Evolutionary conservation across 2,113 vertebrate species (phyloP).

Genomic region (Nothoprocta perdicaria): DNA sequence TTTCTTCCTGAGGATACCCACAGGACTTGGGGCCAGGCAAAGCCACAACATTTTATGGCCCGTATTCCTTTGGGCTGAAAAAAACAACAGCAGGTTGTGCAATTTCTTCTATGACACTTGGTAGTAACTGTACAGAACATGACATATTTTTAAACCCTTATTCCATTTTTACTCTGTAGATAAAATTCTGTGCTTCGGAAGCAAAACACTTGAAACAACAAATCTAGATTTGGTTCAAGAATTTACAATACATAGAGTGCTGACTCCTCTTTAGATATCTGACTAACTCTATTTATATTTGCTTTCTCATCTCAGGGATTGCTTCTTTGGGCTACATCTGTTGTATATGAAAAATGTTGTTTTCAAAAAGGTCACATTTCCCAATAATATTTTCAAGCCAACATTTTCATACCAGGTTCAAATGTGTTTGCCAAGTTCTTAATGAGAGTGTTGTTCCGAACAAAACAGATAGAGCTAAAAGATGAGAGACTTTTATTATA

Average conservation of each 20-base stretch:
- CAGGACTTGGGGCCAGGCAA: not conserved
- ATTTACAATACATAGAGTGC: rapidly evolving
- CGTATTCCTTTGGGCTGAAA: rapidly evolving
- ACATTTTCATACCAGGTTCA: not conserved
- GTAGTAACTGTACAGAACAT: not conserved
- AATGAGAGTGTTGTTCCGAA: not conserved
- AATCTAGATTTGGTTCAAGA: not conserved
- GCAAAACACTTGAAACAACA: not conserved
- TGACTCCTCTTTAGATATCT: not conserved
- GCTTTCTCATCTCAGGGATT: not conserved
- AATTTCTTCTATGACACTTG: not conserved
- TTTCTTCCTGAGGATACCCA: not conserved
- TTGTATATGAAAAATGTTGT: not conserved
- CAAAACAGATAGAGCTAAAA: not conserved
- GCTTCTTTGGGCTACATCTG: not conserved
- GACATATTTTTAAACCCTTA: not conserved
- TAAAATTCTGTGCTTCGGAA: not conserved
- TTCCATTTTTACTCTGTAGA: not conserved
- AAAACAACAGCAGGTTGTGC: not conserved
- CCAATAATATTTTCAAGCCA: not conserved
- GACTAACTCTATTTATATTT: not conserved
- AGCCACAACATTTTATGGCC: not conserved
- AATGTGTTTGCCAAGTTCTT: constrained; percentile 4
- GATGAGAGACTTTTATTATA: not conserved
- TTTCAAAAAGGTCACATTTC: not conserved